Conservation (phyloP, 2,888 invertebrate genomes). For the Chydorus sphaericus region DNA sequence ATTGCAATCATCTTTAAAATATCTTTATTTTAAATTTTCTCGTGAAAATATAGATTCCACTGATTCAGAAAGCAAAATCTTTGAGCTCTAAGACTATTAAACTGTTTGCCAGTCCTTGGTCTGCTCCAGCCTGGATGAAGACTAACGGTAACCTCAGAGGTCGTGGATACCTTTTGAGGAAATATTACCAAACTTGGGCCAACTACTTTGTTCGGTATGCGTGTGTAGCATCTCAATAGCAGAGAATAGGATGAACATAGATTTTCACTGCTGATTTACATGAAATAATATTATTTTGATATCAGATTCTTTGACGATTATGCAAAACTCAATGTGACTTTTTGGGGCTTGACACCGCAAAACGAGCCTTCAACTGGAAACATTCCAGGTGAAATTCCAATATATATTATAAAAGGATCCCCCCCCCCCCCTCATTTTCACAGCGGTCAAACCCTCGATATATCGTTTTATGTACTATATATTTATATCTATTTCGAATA, state of each 20-base stretch:
- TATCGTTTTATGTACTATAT: background rate
- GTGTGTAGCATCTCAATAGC: background rate
- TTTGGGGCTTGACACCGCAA: constrained; percentile 76
- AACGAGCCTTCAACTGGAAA: constrained; percentile 68
- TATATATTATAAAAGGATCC: background rate
- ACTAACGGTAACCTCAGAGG: constrained; percentile 32
- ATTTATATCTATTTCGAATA: background rate
- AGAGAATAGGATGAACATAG: too few species aligned
- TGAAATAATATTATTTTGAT: constrained; percentile 11
- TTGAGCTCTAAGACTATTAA: constrained; percentile 23
- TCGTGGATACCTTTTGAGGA: constrained; percentile 30
- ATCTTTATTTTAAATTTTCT: background rate
- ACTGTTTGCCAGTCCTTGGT: constrained; percentile 39
- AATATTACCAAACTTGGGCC: constrained; percentile 63
- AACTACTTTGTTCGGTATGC: constrained; percentile 55
- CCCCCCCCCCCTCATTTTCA: background rate
- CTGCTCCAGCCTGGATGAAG: constrained; percentile 42
- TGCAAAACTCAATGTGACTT: constrained; percentile 42
- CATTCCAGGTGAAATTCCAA: constrained; percentile 29
- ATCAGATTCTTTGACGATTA: constrained; percentile 62
- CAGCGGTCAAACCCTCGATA: too few species aligned
- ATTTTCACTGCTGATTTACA: background rate
- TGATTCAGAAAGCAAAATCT: constrained; percentile 14
- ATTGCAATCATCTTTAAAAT: too few species aligned
- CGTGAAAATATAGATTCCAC: constrained; percentile 16